These are phyloP conservation scores for Hyposmocoma kahamanoa DNA, from an alignment of 1,140 invertebrate species.

Conservation along the genomic window DNA sequence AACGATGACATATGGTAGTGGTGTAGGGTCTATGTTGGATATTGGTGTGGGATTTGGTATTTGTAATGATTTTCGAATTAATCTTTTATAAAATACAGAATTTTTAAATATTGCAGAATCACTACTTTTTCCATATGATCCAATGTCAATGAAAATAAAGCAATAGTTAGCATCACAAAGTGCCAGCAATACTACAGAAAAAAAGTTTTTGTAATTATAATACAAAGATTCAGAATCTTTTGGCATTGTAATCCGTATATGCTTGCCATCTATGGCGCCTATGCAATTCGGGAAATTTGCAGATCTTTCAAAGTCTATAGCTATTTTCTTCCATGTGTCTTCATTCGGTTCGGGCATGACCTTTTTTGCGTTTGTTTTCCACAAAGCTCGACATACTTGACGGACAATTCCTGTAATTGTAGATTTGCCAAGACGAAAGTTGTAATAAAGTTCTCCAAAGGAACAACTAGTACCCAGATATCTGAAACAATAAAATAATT, in stretches of 20 bases:
- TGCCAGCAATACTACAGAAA: constrained; percentile 63
- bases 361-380: constrained; percentile 12
- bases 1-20: constrained; percentile 21
- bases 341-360: constrained; percentile 14
- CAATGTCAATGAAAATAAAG: constrained; percentile 63
- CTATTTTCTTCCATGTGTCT: constrained; percentile 18
- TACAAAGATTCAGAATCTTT: constrained; percentile 39
- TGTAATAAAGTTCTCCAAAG: too few species aligned
- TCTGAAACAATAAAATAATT: too few species aligned
- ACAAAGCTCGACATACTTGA: constrained; percentile 15
- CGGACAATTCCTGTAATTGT: constrained; percentile 17
- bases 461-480: too few species aligned
- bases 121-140: constrained; percentile 45
- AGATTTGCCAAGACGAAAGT: constrained; percentile 14
- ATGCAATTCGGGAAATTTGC: constrained; percentile 69
- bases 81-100: too few species aligned
- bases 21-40: constrained; percentile 8
- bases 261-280: constrained; percentile 65
- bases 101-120: constrained; percentile 41
- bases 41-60: constrained; percentile 12
- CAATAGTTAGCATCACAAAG: constrained; percentile 66
- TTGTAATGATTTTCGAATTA: constrained; percentile 8
- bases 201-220: constrained; percentile 71
- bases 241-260: constrained; percentile 40
- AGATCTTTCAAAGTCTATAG: constrained; percentile 22